Evolutionary conservation across 2,113 vertebrate species (phyloP).

Genomic region (Tragelaphus scriptus): DNA sequence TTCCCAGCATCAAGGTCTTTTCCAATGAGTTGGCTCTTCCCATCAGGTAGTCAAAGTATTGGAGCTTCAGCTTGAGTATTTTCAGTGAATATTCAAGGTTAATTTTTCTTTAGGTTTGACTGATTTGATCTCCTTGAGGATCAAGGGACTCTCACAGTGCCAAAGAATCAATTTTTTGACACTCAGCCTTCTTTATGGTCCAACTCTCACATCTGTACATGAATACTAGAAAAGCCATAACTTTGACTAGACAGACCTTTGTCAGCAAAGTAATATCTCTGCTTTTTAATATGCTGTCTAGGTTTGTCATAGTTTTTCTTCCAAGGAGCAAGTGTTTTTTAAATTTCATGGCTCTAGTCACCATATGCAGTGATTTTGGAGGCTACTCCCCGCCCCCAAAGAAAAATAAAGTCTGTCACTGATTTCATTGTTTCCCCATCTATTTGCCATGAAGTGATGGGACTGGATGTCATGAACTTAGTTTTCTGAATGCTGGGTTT

Average conservation of each 20-base stretch:
- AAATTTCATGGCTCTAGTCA: neutral
- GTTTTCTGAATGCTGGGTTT: neutral
- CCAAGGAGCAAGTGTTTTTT: neutral
- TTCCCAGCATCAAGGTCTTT: neutral
- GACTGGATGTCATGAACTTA: neutral
- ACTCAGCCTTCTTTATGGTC: neutral
- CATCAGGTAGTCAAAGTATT: neutral
- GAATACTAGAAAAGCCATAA: neutral
- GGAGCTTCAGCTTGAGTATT: neutral
- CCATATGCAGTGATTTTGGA: neutral
- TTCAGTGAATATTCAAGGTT: neutral
- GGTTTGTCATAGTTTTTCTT: neutral
- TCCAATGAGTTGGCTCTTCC: neutral
- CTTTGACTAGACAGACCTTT: neutral
- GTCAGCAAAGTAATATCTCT: neutral
- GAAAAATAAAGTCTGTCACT: neutral
- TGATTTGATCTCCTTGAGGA: neutral
- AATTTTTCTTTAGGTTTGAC: neutral
- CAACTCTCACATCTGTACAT: neutral
- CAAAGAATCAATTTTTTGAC: neutral
- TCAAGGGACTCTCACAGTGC: neutral
- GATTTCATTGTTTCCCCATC: neutral
- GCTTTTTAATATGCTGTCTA: neutral
- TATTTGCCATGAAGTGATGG: neutral
- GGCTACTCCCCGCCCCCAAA: accelerated